Conservation (phyloP, 2,888 invertebrate genomes). For the Drosophila borealis region DNA sequence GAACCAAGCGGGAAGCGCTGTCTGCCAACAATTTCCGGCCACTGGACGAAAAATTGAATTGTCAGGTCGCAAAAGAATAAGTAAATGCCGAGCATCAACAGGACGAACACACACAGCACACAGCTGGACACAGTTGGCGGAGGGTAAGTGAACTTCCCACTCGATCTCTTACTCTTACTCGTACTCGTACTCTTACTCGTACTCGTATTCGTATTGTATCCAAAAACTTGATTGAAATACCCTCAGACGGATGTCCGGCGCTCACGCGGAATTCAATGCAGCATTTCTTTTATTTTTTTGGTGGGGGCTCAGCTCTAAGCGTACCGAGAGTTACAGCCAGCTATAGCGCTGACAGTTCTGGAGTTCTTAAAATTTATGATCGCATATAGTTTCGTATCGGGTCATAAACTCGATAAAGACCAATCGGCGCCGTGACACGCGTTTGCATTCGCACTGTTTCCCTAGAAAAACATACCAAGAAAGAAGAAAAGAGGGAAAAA, state of each 20-base stretch:
- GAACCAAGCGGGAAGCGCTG: constrained; percentile 50
- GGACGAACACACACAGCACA: constrained; percentile 27
- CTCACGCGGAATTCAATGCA: constrained; percentile 7
- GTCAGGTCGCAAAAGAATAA: constrained; percentile 44
- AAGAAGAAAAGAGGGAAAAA: background rate
- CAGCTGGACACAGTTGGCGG: constrained; percentile 30
- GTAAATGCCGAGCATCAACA: constrained; percentile 38
- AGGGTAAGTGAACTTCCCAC: constrained; percentile 55
- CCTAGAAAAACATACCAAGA: background rate
- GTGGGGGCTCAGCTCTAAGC: too few relatives aligned
- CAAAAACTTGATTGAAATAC: constrained; percentile 48
- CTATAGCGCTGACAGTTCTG: constrained; percentile 37
- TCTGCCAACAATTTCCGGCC: constrained; percentile 69
- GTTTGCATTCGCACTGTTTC: constrained; percentile 44
- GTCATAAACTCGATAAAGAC: constrained; percentile 32
- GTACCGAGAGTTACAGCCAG: background rate
- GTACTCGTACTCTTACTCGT: too few relatives aligned
- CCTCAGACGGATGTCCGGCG: constrained; percentile 62
- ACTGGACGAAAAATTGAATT: constrained; percentile 65
- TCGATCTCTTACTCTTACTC: background rate
- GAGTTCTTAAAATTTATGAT: constrained; percentile 42
- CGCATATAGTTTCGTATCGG: constrained; percentile 5
- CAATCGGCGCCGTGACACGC: constrained; percentile 58
- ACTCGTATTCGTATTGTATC: constrained; percentile 27
- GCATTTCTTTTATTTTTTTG: too few relatives aligned